These are phyloP conservation scores for Apodemus speciosus DNA, from an alignment of 2,113 vertebrate genomes.

Conservation along the genomic window DNA sequence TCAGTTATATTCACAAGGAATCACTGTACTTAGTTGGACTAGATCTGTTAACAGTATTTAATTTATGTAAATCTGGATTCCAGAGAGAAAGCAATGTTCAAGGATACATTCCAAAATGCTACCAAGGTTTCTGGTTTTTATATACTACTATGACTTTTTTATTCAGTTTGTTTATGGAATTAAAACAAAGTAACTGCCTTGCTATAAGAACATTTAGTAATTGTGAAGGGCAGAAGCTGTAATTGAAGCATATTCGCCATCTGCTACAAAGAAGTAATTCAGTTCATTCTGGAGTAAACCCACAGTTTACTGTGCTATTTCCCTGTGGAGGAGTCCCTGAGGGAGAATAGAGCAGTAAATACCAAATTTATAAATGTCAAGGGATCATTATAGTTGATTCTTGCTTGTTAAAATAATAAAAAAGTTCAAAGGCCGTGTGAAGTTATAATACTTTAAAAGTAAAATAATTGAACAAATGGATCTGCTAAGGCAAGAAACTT, in stretches of 20 bases:
- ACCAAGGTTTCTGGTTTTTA: constrained; percentile 21
- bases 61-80: neutral
- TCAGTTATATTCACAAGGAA: constrained; percentile 14
- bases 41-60: constrained; percentile 7
- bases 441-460: constrained; percentile 54
- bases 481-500: constrained; percentile 14
- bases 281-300: constrained; percentile 12
- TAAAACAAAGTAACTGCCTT: constrained; percentile 48
- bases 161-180: constrained; percentile 31
- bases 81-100: neutral
- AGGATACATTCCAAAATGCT: constrained; percentile 4
- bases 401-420: constrained; percentile 44
- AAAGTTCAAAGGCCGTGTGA: neutral
- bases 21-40: neutral
- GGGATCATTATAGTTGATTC: neutral
- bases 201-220: neutral
- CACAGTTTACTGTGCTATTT: neutral
- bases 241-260: neutral
- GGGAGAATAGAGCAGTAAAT: constrained; percentile 29
- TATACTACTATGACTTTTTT: neutral
- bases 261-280: neutral
- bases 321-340: neutral
- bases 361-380: constrained; percentile 29
- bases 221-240: neutral
- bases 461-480: constrained; percentile 32